A percentile compares a stretch with the other conserved stretches of the same genome.
These are phyloP conservation scores for Myotis daubentonii DNA, from an alignment of 2,797 vertebrate species.

Conservation along the genomic window DNA sequence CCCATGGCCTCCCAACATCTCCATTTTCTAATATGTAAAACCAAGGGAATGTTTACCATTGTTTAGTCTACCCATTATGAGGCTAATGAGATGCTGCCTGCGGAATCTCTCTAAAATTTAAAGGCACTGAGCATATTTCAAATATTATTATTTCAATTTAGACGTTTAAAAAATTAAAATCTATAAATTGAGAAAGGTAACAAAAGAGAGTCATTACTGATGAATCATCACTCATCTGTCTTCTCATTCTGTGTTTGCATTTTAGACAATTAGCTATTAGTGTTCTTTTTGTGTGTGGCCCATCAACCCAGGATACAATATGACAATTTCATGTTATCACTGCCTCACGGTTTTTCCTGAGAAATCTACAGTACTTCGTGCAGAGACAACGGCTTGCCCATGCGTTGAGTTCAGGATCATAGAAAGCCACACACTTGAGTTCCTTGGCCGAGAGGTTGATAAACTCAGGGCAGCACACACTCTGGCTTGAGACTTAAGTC, in stretches of 20 bases:
- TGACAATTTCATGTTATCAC: background rate
- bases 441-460: background rate
- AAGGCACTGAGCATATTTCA: background rate
- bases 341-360: background rate
- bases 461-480: background rate
- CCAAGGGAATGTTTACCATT: background rate
- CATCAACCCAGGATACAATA: background rate
- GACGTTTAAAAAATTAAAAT: background rate
- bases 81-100: background rate
- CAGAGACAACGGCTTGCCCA: background rate
- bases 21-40: conserved; percentile 14
- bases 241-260: background rate
- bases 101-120: background rate
- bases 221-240: background rate
- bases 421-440: background rate
- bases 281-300: background rate
- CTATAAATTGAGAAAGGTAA: background rate
- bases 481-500: background rate
- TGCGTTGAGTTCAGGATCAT: background rate
- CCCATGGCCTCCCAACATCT: conserved; percentile 19
- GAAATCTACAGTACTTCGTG: background rate
- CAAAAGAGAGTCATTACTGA: background rate
- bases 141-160: background rate
- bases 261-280: background rate
- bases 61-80: background rate